phyloP scores from a whole-genome alignment of 2,888 invertebrate genomes.

The Ceriagrion tenellum region DNA sequence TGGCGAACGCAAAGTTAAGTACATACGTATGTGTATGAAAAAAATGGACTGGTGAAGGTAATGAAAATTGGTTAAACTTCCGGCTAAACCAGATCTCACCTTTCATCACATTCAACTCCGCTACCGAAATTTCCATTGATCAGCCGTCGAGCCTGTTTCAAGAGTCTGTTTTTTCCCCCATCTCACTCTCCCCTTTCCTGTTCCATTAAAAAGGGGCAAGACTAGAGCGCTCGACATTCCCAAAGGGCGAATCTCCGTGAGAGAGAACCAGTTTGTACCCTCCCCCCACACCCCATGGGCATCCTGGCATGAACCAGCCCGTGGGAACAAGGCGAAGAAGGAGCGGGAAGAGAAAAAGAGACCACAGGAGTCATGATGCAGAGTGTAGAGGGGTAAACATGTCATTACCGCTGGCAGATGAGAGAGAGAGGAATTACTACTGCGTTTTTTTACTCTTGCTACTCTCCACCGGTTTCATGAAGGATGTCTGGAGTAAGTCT shows the following conservation, averaged over 20 bases:
- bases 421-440: background rate
- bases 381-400: background rate
- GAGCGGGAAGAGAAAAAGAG: background rate
- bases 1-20: background rate
- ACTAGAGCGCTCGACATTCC: background rate
- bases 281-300: background rate
- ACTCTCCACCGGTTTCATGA: background rate
- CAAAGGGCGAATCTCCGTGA: background rate
- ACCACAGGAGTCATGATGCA: background rate
- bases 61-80: constrained; percentile 15
- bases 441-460: background rate
- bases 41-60: background rate
- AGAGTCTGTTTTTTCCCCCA: background rate
- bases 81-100: background rate
- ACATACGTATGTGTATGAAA: background rate
- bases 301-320: background rate
- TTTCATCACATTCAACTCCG: background rate
- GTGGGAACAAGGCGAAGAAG: background rate
- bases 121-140: constrained; percentile 32
- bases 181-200: background rate
- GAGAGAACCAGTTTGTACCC: constrained; percentile 10
- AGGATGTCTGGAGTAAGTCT: background rate
- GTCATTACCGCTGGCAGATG: background rate
- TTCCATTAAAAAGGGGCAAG: background rate
- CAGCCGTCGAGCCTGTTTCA: background rate